Evolutionary conservation across 2,888 invertebrate species (phyloP).

Genomic region (Limnephilus auricula): DNA sequence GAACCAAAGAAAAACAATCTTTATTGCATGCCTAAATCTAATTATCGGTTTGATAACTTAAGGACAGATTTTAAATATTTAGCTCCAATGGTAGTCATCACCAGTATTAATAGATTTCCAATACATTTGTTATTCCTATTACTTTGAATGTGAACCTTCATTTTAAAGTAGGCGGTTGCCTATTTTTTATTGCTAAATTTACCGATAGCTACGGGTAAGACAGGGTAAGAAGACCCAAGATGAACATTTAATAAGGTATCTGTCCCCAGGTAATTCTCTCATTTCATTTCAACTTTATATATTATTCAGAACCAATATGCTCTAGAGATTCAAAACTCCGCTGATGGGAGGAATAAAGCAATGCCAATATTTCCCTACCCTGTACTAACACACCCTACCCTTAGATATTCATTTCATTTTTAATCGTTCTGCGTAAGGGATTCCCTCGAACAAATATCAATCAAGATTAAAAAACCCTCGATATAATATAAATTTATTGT

Average conservation of each 20-base stretch:
- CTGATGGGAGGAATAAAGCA: constrained; percentile 25
- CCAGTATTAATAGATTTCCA: not conserved
- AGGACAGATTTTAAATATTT: not conserved
- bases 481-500: not conserved
- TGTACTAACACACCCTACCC: constrained; percentile 18
- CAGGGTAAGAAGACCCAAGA: not conserved
- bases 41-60: not conserved
- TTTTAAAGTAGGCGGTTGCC: not conserved
- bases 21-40: not conserved
- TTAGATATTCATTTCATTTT: constrained; percentile 45
- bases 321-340: constrained; percentile 23
- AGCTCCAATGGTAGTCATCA: not conserved
- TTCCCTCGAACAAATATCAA: constrained; percentile 34
- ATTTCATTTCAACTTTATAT: constrained; percentile 40
- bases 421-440: constrained; percentile 41
- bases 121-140: not conserved
- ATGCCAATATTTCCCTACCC: constrained; percentile 41
- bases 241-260: constrained; percentile 35
- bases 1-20: not conserved
- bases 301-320: constrained; percentile 39
- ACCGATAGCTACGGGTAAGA: not conserved
- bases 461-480: not conserved
- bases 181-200: not conserved
- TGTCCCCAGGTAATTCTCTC: constrained; percentile 27
- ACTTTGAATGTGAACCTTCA: not conserved